Base-by-base conservation (phyloP, 2,797 vertebrate species). In the Platyrinchus mystaceus region DNA sequence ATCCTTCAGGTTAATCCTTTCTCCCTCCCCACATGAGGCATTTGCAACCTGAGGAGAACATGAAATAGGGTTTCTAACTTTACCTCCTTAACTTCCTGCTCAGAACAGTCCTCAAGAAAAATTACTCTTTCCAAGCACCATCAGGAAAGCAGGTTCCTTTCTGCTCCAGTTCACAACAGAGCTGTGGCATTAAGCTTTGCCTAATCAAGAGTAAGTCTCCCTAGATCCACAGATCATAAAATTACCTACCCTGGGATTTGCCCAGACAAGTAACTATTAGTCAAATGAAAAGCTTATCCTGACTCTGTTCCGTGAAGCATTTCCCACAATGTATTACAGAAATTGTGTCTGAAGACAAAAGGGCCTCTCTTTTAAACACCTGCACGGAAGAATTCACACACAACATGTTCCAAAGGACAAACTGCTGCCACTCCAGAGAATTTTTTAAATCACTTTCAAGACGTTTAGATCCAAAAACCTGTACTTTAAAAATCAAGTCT, bases 171-270 rank as follows among this genome's bases (percentile, higher is more conserved):
- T 83, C 21, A 6, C 79, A 87, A 46, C 34, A 68, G 67, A 88
- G 46, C 85, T 18, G 27, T 39, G 47, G 66, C 79, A 64, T 60
- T 88, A 70, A 84, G 91, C 80, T 93, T 46, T 49, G 84, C 47
- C 82, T 95, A 86, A 96, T 96, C 91, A 95, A 94, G 77, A 95
- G 4, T 86, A 88, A 96, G 41, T 56, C 89, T 63, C 94, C 75
- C 87, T 28, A 87, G 80, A 94, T 56, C 80, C 83, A 90, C 69
- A 93, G 91, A 93, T 95, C 85, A 87, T 90, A 88, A 93, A 94
- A 76, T 82, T 46, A 91, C 44, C 94, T 86, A 2, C 27, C 87
- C 76, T 70, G 94, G 89, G 96, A 90, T 93, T 94, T 94, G 74
- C 67, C 75, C 74, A 87, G 91, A 88, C 89, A 93, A 86, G 83